These are phyloP conservation scores for Paragorgia papillata DNA, from an alignment of 92 coral and sea anemone genomes.

Conservation along the genomic window DNA sequence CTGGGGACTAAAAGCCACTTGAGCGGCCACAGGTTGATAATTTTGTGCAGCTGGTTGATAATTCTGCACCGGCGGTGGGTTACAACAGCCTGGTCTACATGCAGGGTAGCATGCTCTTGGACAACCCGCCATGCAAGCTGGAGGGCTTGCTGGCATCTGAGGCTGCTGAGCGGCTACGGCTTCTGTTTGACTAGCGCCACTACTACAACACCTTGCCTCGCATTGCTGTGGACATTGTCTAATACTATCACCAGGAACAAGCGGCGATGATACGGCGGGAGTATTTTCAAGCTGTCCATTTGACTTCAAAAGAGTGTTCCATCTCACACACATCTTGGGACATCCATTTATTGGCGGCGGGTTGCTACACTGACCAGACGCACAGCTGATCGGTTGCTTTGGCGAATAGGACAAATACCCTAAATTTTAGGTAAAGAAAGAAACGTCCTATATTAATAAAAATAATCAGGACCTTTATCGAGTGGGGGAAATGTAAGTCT, in stretches of 20 bases:
- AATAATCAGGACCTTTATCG: too few relatives aligned
- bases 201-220: slow-evolving; percentile 76
- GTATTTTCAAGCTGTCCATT: slow-evolving; percentile 35
- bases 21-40: not conserved
- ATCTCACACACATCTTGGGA: slow-evolving; percentile 25
- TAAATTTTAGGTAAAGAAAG: not conserved
- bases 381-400: not conserved
- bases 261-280: slow-evolving; percentile 59
- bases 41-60: not conserved
- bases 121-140: slow-evolving; percentile 84
- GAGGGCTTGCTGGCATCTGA: slow-evolving; percentile 47
- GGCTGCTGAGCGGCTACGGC: slow-evolving; percentile 61
- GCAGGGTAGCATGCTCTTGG: slow-evolving; percentile 92
- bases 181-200: too few relatives aligned
- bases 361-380: not conserved
- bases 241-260: slow-evolving; percentile 48
- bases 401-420: not conserved
- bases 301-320: slow-evolving; percentile 16
- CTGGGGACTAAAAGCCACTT: not conserved
- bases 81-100: slow-evolving; percentile 78
- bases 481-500: too few relatives aligned
- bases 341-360: not conserved
- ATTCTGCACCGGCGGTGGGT: slow-evolving; percentile 49
- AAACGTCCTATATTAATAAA: too few relatives aligned
- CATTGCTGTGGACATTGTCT: slow-evolving; percentile 82